phyloP scores from a whole-genome alignment of 2,888 invertebrate genomes.

The Tetranychus truncatus region DNA sequence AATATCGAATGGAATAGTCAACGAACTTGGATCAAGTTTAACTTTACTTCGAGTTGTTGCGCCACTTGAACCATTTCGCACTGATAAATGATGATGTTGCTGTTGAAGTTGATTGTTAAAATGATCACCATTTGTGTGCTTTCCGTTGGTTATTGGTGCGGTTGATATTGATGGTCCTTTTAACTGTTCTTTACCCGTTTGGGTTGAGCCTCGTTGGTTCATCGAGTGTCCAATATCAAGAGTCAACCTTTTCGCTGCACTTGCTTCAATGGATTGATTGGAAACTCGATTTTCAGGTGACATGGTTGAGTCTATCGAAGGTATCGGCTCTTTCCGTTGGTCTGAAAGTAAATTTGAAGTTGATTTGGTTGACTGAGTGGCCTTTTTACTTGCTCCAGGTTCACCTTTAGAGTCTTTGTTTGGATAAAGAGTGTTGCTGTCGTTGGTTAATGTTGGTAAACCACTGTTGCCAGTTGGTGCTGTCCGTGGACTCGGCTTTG shows the following conservation, averaged over 20 bases:
- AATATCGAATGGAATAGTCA: conserved; percentile 18
- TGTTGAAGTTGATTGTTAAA: too few species aligned
- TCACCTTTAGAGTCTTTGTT: background rate
- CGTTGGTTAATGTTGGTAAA: background rate
- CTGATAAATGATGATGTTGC: background rate
- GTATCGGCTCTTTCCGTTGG: background rate
- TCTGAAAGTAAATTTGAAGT: background rate
- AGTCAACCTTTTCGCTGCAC: background rate
- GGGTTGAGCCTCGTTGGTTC: background rate
- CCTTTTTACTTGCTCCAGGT: background rate
- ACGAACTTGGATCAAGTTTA: background rate
- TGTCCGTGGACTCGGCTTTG: conserved; percentile 9
- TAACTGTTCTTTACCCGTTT: background rate
- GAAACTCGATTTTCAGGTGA: background rate
- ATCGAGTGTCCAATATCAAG: background rate
- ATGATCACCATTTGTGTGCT: too few species aligned
- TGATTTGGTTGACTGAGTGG: background rate
- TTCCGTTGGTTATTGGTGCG: background rate
- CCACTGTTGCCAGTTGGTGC: background rate
- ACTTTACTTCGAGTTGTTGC: background rate
- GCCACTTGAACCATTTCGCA: background rate
- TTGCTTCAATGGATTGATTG: background rate
- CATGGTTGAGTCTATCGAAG: background rate
- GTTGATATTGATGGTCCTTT: background rate
- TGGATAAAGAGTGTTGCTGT: background rate